A percentile compares a stretch with the other conserved stretches of the same genome.
Conservation (phyloP, 2,797 vertebrate genomes). For the Rhadinocentrus ornatus region DNA sequence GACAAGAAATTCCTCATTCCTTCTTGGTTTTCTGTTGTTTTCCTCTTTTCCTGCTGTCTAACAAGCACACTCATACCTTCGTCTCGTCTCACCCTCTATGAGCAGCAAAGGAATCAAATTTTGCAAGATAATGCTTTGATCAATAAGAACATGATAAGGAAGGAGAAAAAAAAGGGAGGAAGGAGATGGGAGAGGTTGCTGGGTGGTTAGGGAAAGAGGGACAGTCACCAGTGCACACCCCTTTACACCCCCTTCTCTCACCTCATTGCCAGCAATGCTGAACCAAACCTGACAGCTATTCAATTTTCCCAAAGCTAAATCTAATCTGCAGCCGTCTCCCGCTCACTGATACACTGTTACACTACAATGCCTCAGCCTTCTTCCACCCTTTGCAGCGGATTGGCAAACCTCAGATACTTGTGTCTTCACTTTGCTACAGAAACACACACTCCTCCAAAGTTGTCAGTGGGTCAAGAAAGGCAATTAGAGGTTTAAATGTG, state of each 20-base stretch:
- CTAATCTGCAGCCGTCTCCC: constrained; percentile 77
- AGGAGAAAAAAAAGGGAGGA: constrained; percentile 9
- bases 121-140: constrained; percentile 52
- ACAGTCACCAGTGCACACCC: constrained; percentile 59
- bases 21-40: constrained; percentile 4
- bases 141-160: constrained; percentile 50
- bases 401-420: constrained; percentile 52
- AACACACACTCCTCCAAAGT: constrained; percentile 5
- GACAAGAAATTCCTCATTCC: constrained; percentile 47
- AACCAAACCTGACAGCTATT: constrained; percentile 82
- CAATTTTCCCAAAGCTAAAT: constrained; percentile 83
- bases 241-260: constrained; percentile 50
- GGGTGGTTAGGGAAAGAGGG: constrained; percentile 41
- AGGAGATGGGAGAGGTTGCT: constrained; percentile 27
- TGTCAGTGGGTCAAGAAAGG: constrained; percentile 12
- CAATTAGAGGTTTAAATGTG: constrained; percentile 10
- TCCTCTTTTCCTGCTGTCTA: neutral
- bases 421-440: neutral
- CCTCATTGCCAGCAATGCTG: constrained; percentile 71
- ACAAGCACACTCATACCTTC: constrained; percentile 4
- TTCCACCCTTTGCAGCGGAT: constrained; percentile 60
- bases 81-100: constrained; percentile 6
- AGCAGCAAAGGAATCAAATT: constrained; percentile 45
- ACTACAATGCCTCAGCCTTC: constrained; percentile 68
- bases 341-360: constrained; percentile 67